Evolutionary conservation across 2,797 vertebrate genomes (phyloP).

Genomic region (Xyrichtys novacula): DNA sequence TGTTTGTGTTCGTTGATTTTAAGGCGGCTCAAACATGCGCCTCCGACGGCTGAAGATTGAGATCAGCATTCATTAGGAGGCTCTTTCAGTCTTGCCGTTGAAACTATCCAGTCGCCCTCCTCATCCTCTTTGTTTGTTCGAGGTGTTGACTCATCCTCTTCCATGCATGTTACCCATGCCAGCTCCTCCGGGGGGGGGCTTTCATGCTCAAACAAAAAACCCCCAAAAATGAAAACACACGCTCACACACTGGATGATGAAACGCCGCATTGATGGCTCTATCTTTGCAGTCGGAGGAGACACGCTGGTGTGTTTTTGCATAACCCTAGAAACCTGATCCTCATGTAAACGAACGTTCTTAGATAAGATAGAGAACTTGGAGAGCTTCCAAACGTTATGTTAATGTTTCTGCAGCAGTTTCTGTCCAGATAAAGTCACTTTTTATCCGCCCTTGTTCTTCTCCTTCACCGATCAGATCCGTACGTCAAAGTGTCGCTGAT

Average conservation of each 20-base stretch:
- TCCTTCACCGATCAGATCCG: constrained; percentile 85
- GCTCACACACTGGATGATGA: constrained; percentile 11
- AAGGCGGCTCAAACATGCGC: constrained; percentile 57
- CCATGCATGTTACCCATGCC: constrained; percentile 45
- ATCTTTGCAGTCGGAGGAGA: constrained; percentile 13
- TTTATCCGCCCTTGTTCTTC: background rate
- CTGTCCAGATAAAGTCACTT: background rate
- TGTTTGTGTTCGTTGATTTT: constrained; percentile 54
- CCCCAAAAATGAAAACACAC: constrained; percentile 3
- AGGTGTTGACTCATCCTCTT: constrained; percentile 59
- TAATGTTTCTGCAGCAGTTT: constrained; percentile 1
- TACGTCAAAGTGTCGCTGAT: constrained; percentile 98
- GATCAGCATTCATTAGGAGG: constrained; percentile 65
- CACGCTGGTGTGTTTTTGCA: constrained; percentile 14
- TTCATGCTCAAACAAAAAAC: constrained; percentile 41
- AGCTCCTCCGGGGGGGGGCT: constrained; percentile 35
- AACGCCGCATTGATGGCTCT: background rate
- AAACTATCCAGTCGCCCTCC: constrained; percentile 45
- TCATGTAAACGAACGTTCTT: constrained; percentile 4
- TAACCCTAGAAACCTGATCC: constrained; percentile 10
- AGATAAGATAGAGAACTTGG: background rate
- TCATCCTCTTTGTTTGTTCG: constrained; percentile 52
- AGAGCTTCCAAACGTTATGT: background rate
- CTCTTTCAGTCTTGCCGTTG: constrained; percentile 50
- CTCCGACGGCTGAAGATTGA: constrained; percentile 50